A percentile compares a stretch with the other conserved stretches of the same genome.
These are phyloP conservation scores for Tiliacea aurago DNA, from an alignment of 2,888 invertebrate species.

Conservation along the genomic window DNA sequence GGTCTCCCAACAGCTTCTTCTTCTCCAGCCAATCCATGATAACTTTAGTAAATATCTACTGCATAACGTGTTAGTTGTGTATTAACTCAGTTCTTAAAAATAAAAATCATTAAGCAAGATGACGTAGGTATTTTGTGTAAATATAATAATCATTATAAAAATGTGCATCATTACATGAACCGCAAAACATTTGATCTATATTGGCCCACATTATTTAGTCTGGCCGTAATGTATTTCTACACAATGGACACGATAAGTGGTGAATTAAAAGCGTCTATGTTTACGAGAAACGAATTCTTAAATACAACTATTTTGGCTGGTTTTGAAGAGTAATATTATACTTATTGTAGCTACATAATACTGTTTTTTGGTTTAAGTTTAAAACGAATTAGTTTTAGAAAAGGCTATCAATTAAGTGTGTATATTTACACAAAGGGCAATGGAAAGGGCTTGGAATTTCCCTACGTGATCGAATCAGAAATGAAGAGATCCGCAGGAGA, in stretches of 20 bases:
- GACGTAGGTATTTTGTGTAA: conserved; percentile 31
- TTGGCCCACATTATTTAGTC: conserved; percentile 63
- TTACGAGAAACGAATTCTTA: conserved; percentile 51
- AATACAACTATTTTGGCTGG: conserved; percentile 43
- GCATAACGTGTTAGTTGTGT: background rate
- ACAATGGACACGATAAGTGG: conserved; percentile 59
- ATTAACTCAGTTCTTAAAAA: conserved; percentile 2
- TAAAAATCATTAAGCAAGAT: conserved; percentile 28
- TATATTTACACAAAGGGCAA: too few species aligned
- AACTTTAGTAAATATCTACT: background rate
- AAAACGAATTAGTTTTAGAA: background rate
- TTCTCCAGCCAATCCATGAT: background rate
- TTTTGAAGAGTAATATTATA: conserved; percentile 15
- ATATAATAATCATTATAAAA: conserved; percentile 45
- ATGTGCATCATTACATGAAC: conserved; percentile 39
- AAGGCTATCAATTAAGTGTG: too few species aligned
- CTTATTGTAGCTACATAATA: conserved; percentile 15
- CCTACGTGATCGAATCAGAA: too few species aligned
- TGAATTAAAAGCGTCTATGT: conserved; percentile 63
- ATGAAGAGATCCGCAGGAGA: too few species aligned
- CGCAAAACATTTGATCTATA: conserved; percentile 38
- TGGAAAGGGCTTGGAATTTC: too few species aligned
- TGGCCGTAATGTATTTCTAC: conserved; percentile 52
- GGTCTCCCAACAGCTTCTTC: background rate
- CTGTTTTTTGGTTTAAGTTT: background rate